Evolutionary conservation across 2,888 invertebrate species (phyloP), one percentile per base, ranked within the genome.

Genomic region (Sinelater perroti): DNA sequence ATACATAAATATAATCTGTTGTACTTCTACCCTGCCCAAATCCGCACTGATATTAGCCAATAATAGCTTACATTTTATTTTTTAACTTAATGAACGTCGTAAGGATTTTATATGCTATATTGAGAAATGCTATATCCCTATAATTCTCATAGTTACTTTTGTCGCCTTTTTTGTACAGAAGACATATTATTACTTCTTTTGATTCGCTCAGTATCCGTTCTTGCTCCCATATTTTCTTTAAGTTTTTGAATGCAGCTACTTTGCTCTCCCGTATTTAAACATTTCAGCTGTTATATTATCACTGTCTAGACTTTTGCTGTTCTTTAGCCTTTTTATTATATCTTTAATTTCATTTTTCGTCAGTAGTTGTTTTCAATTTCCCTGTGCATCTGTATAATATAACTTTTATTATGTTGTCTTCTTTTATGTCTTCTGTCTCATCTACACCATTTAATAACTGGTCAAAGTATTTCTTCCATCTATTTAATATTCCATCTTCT

Each of bases 401-500:
- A n/a, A n/a, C n/a, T n/a, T n/a, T n/a, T n/a, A n/a, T n/a, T n/a
- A n/a, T n/a, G n/a, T n/a, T n/a, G n/a, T 30, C 30, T 5, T 30
- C 30, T 5, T 30, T 11, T 10, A 30, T n/a, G 30, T 30, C 11
- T 30, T 30, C 30, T 30, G 30, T 30, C 30, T 30, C 30, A 30
- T 30, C 8, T 8, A 11, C 3, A 3, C 30, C 30, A 30, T 30
- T 30, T 30, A 30, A n/a, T n/a, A 30, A 30, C 11, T 30, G 10
- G 30, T 30, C 30, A 30, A 30, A n/a, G 11, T 30, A 33, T 11
- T 33, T n/a, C 33, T 13, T 33, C 33, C 14, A 13, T 33, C 33
- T 33, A 33, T 33, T 33, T 33, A 10, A 30, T 33, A 10, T 33
- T 33, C 16, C 33, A 3, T 33, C 13, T 13, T 33, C 33, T 33